Base-by-base conservation (phyloP, 2,888 invertebrate genomes). In the Pardosa pseudoannulata region DNA sequence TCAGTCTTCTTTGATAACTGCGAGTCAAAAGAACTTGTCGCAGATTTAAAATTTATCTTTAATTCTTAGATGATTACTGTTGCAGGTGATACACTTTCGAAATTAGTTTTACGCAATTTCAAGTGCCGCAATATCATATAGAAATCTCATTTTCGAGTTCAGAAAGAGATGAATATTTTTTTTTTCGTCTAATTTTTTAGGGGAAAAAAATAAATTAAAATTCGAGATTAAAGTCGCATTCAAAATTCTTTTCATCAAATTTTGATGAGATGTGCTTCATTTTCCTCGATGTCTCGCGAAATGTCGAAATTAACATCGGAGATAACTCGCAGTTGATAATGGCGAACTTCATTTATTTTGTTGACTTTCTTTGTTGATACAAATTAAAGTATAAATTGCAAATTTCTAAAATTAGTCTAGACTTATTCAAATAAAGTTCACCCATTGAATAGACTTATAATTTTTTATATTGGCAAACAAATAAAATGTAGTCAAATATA, bases 1-100 rank as follows among this genome's bases (percentile, higher is more conserved):
- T 79, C 41, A 19, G 39, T 29, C 29, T 19, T 64, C 50, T 79
- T 79, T 71, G 79, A 79, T 39, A 79, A 79, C 71, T 62, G 27
- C 28, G 41, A 36, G 19, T 65, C 75, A 75, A 75, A 41, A 73
- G 62, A 36, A 56, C 1, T 46, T 56, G 56, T 3, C 41, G 6
- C 41, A 23, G 56, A 56, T 19, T 56, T 56, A 56, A 56, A 56
- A 23, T 56, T 56, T 56, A 56, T 56, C 56, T 56, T 56, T 56
- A 56, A 56, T 56, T 56, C 23, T 56, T 19, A 56, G 56, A 56
- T 56, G 56, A 56, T 56, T 56, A 23, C 56, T 23, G 56, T 19
- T 19, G 56, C 56, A 56, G 11, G 23, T 56, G 23, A 23, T 56
- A 56, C 56, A 23, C 56, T 23, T 56, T 56, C 11, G 56, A 23